Evolutionary conservation across 2,888 invertebrate species (phyloP).

Genomic region (Notodonta ziczac): DNA sequence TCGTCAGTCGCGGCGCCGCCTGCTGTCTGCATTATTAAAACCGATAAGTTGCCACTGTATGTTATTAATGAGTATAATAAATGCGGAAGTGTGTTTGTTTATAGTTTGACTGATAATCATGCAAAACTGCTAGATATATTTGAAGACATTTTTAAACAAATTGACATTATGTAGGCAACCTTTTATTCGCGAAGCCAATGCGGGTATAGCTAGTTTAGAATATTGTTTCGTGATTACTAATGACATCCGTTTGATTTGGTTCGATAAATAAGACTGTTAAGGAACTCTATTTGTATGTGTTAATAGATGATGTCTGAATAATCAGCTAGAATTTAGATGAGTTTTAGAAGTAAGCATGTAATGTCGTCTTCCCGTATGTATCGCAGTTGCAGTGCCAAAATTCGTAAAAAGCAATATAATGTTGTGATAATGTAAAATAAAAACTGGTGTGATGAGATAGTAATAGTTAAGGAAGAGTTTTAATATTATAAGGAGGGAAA

Average conservation of each 20-base stretch:
- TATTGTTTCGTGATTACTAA: neutral
- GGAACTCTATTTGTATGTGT: neutral
- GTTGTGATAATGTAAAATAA: slow-evolving; percentile 18
- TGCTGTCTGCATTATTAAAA: too few species aligned
- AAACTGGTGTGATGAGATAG: neutral
- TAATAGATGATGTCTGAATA: neutral
- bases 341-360: neutral
- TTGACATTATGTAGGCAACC: too few species aligned
- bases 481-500: neutral
- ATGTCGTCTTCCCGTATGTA: slow-evolving; percentile 13
- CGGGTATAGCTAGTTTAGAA: neutral
- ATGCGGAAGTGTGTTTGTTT: too few species aligned
- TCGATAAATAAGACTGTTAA: neutral
- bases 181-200: too few species aligned
- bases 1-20: too few species aligned
- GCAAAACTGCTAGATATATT: too few species aligned
- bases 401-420: slow-evolving; percentile 12
- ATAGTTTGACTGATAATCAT: too few species aligned
- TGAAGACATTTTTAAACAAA: too few species aligned
- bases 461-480: neutral
- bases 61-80: too few species aligned
- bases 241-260: neutral
- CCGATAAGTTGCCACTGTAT: too few species aligned
- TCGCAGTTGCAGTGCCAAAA: slow-evolving; percentile 1
- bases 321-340: neutral